Conservation (phyloP, 1,140 invertebrate species). For the Elysia chlorotica region DNA sequence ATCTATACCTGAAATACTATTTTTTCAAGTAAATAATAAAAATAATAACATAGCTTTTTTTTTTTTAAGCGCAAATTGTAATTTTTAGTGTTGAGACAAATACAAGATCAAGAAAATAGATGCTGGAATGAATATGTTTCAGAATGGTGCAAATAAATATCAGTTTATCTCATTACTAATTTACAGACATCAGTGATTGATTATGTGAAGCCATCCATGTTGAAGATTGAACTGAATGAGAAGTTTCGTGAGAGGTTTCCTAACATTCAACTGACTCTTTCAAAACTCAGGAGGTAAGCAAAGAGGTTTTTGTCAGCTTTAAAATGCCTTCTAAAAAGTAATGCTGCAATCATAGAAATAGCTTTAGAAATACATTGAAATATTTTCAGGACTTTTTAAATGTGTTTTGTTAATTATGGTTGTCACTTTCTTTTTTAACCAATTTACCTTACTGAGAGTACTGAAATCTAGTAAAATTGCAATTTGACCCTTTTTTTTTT, state of each 20-base stretch:
- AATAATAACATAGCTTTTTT: too few relatives aligned
- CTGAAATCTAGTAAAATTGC: neutral
- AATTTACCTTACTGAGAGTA: too few relatives aligned
- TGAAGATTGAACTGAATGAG: constrained; percentile 97
- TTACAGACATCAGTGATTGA: constrained; percentile 83
- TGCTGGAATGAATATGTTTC: too few relatives aligned
- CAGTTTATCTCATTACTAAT: neutral
- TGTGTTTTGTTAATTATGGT: neutral
- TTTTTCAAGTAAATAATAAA: too few relatives aligned
- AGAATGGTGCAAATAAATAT: neutral
- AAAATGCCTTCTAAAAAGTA: too few relatives aligned
- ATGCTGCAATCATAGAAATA: too few relatives aligned
- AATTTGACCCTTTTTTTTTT: neutral
- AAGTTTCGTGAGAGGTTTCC: constrained; percentile 96
- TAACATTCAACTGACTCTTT: constrained; percentile 91
- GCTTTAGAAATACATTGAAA: too few relatives aligned
- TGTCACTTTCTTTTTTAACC: too few relatives aligned
- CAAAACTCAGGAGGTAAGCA: constrained; percentile 89
- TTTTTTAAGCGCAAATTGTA: neutral
- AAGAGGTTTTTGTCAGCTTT: too few relatives aligned
- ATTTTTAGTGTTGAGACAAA: neutral
- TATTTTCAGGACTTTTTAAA: too few relatives aligned
- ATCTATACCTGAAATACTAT: too few relatives aligned
- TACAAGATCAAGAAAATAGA: too few relatives aligned
- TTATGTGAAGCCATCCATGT: constrained; percentile 93